phyloP scores from a whole-genome alignment of 2,888 invertebrate species.

The Tubiluchus corallicola region DNA sequence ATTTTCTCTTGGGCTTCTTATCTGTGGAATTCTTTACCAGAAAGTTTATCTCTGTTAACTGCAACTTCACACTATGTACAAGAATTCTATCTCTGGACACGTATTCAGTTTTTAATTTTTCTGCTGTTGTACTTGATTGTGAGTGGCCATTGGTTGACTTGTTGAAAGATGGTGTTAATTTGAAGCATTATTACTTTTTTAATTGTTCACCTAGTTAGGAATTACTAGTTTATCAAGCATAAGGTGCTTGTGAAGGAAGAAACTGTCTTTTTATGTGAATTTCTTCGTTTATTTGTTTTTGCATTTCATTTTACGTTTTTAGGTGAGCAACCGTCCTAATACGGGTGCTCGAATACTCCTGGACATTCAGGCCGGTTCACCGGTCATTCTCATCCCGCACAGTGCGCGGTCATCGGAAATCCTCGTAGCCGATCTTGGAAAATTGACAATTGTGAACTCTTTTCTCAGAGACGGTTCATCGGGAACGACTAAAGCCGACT shows the following conservation, averaged over 20 bases:
- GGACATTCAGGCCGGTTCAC: constrained; percentile 49
- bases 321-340: neutral
- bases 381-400: constrained; percentile 68
- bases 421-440: constrained; percentile 59
- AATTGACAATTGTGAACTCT: constrained; percentile 52
- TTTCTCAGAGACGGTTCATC: constrained; percentile 37
- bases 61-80: too few species aligned
- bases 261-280: constrained; percentile 8
- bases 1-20: too few species aligned
- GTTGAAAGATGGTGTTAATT: constrained; percentile 5
- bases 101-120: too few species aligned
- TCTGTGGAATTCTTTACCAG: too few species aligned
- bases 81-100: too few species aligned
- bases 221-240: too few species aligned
- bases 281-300: too few species aligned
- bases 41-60: too few species aligned
- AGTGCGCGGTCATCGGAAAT: constrained; percentile 55
- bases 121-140: too few species aligned
- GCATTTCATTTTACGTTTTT: constrained; percentile 14
- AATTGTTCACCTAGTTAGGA: too few species aligned
- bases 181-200: constrained; percentile 11
- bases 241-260: too few species aligned
- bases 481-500: constrained; percentile 15
- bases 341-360: constrained; percentile 36
- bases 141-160: too few species aligned